Evolutionary conservation across 2,888 invertebrate species (phyloP), one percentile per base, ranked within the genome.

Genomic region (Drosophila austrosaltans): DNA sequence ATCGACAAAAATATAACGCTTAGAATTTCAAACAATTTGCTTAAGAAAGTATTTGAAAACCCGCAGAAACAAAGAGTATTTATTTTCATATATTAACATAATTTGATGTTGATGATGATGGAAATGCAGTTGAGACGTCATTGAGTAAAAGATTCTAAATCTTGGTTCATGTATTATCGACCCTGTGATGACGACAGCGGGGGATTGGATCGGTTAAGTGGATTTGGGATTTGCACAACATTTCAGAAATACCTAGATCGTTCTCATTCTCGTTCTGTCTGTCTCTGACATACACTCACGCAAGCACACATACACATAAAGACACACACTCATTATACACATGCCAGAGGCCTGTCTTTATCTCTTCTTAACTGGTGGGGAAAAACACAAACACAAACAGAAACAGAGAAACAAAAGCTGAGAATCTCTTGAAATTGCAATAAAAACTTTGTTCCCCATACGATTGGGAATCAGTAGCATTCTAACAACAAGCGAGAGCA

Each of bases 161-260:
- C 48, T 48, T 40, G 25, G 30, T 32, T 39, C 30, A 36, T 57
- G 56, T 12, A 36, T 20, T 39, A 22, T 22, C 57, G 39, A 22
- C 53, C 53, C 57, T 42, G 20, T 58, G 4, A 59, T 68, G 68
- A 67, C 67, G 67, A 25, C 69, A 58, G 58, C 12, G 5, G 16
- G 16, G 16, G 16, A 16, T 16, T 16, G 16, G 30, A 61, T 53
- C 60, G 53, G 71, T 69, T 69, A 59, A 71, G 59, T 71, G 64
- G 8, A 20, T 44, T 44, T 70, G 71, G 71, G 71, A 69, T 69
- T 69, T 70, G 48, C 60, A 64, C 71, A 64, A 44, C 59, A 25
- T 6, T 36, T 12, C 42, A 42, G 59, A 36, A 32, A 16, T 56
- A 32, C 32, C 30, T 57, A 20, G 69, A 44, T 69, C 48, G 40